These are phyloP conservation scores for chimpanzee (Pan troglodytes) DNA, from an alignment of 2,113 vertebrate species.

Conservation along the genomic window NHGRI_mPanTro3-v2.1_pri NC_072421.2:9222001-9222500, in stretches of 20 bases:
- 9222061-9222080: too few species aligned
- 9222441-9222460: accelerated
- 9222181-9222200: background rate
- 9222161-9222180: background rate
- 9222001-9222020: too few species aligned
- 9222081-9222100: too few species aligned
- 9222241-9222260: background rate
- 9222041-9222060: too few species aligned
- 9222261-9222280: background rate
- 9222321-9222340: background rate
- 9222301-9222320: background rate
- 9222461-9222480: background rate
- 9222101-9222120: too few species aligned
- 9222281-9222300: background rate
- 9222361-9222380: background rate
- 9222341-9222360: background rate
- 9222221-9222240: background rate
- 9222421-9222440: background rate
- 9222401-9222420: background rate
- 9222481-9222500: background rate
- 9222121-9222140: too few species aligned
- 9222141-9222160: too few species aligned
- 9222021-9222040: too few species aligned
- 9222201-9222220: background rate
- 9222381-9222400: accelerated